These are phyloP conservation scores for Ctenicera cuprea DNA, from an alignment of 2,888 invertebrate genomes.

Conservation along the genomic window DNA sequence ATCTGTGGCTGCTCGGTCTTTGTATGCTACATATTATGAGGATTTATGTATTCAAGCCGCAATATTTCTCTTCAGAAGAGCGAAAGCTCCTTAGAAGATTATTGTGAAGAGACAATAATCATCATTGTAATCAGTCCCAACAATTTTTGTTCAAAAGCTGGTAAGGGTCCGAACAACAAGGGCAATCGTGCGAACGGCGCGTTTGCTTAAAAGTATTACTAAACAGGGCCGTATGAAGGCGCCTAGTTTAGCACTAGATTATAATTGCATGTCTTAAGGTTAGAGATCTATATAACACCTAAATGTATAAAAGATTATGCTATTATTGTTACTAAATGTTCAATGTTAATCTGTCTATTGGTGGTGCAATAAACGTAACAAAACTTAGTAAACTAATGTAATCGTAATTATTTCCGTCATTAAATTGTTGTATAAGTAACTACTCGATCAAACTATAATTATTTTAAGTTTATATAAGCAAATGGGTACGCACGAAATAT, in stretches of 20 bases:
- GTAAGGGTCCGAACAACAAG: conserved; percentile 74
- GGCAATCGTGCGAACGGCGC: conserved; percentile 60
- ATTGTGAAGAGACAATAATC: conserved; percentile 75
- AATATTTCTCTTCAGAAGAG: conserved; percentile 62
- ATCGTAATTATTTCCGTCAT: conserved; percentile 50
- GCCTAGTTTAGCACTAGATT: conserved; percentile 63
- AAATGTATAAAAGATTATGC: conserved; percentile 57
- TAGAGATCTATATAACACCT: conserved; percentile 61
- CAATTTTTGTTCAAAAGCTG: conserved; percentile 69
- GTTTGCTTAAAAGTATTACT: conserved; percentile 52
- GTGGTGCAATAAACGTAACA: conserved; percentile 70
- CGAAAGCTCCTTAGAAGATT: conserved; percentile 68
- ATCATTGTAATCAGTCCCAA: conserved; percentile 68
- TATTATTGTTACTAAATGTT: conserved; percentile 67
- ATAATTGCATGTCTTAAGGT: conserved; percentile 53
- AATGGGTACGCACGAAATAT: conserved; percentile 50
- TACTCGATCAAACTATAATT: conserved; percentile 58
- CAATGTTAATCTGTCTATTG: conserved; percentile 68
- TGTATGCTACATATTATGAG: conserved; percentile 61
- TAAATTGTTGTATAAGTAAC: conserved; percentile 44
- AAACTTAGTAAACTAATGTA: conserved; percentile 42
- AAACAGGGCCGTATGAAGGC: conserved; percentile 62
- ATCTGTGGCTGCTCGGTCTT: conserved; percentile 62
- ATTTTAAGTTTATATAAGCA: conserved; percentile 62
- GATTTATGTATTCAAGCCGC: conserved; percentile 63